Conservation (phyloP, 2,888 invertebrate genomes). For the Drepana falcataria region DNA sequence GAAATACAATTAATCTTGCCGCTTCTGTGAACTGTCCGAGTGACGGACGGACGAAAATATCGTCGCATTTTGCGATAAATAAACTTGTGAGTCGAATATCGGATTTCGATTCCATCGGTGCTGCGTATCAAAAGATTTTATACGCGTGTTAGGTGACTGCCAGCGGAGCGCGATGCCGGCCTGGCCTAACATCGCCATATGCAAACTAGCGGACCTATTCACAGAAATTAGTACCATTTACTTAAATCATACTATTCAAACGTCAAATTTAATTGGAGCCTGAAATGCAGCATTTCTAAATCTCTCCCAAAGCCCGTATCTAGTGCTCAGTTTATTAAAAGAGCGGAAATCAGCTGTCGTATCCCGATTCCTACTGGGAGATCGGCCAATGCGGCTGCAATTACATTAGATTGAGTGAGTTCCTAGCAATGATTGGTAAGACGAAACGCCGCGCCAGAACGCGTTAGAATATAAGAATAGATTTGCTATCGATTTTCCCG, state of each 20-base stretch:
- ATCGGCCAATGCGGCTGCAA: slow-evolving; percentile 62
- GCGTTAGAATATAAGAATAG: slow-evolving; percentile 48
- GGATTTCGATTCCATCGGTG: slow-evolving; percentile 77
- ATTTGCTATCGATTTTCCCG: slow-evolving; percentile 32
- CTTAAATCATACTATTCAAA: neutral
- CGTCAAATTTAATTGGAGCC: neutral
- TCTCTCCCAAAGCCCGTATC: slow-evolving; percentile 14
- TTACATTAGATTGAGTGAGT: slow-evolving; percentile 59
- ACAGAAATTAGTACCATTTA: neutral
- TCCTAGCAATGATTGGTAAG: slow-evolving; percentile 55
- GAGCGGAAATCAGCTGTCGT: slow-evolving; percentile 74
- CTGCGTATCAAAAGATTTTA: slow-evolving; percentile 73
- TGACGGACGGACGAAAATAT: slow-evolving; percentile 77
- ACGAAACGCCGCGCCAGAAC: slow-evolving; percentile 48
- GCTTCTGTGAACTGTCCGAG: slow-evolving; percentile 76
- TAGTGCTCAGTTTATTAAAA: slow-evolving; percentile 33
- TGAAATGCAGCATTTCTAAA: neutral
- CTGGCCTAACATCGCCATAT: slow-evolving; percentile 8
- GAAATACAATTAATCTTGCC: slow-evolving; percentile 78
- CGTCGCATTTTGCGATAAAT: slow-evolving; percentile 77
- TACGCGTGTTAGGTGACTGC: slow-evolving; percentile 52
- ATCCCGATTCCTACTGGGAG: slow-evolving; percentile 61
- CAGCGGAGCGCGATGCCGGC: slow-evolving; percentile 58
- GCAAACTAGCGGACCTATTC: slow-evolving; percentile 3
- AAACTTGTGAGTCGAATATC: slow-evolving; percentile 71